Conservation (phyloP, 2,888 invertebrate genomes). For the Perdita meconis region DNA sequence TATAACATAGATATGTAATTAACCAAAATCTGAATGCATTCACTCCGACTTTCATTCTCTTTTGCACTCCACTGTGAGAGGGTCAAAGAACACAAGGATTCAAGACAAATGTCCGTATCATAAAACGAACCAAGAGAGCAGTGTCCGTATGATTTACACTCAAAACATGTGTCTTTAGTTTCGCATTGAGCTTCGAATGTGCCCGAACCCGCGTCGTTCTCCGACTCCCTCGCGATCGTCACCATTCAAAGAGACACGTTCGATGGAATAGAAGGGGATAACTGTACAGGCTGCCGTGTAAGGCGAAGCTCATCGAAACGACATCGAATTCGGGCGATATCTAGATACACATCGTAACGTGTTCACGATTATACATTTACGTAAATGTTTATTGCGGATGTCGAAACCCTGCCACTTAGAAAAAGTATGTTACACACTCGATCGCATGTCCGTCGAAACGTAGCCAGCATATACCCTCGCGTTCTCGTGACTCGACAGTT, state of each 20-base stretch:
- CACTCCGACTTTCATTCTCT: too few relatives aligned
- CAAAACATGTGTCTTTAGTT: slow-evolving; percentile 73
- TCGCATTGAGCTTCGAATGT: slow-evolving; percentile 74
- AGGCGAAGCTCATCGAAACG: slow-evolving; percentile 41
- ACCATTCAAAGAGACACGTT: background rate
- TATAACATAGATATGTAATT: too few relatives aligned
- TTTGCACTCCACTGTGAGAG: background rate
- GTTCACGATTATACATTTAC: slow-evolving; percentile 80
- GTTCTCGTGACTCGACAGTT: slow-evolving; percentile 19
- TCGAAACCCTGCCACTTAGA: slow-evolving; percentile 76
- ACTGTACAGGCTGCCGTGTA: slow-evolving; percentile 43
- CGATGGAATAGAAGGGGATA: slow-evolving; percentile 11
- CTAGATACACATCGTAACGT: slow-evolving; percentile 75
- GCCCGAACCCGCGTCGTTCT: slow-evolving; percentile 71
- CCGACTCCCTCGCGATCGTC: slow-evolving; percentile 25
- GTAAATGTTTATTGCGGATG: slow-evolving; percentile 80
- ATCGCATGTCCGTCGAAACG: slow-evolving; percentile 38
- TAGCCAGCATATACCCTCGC: slow-evolving; percentile 41
- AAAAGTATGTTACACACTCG: slow-evolving; percentile 63
- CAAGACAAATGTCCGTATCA: slow-evolving; percentile 1
- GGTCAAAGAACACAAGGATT: background rate
- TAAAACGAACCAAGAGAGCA: slow-evolving; percentile 19
- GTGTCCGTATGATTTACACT: slow-evolving; percentile 72
- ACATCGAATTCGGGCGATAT: slow-evolving; percentile 67
- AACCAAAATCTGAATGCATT: too few relatives aligned